Base-by-base conservation (phyloP, 2,888 invertebrate species). In the Zaprionus lineosus region DNA sequence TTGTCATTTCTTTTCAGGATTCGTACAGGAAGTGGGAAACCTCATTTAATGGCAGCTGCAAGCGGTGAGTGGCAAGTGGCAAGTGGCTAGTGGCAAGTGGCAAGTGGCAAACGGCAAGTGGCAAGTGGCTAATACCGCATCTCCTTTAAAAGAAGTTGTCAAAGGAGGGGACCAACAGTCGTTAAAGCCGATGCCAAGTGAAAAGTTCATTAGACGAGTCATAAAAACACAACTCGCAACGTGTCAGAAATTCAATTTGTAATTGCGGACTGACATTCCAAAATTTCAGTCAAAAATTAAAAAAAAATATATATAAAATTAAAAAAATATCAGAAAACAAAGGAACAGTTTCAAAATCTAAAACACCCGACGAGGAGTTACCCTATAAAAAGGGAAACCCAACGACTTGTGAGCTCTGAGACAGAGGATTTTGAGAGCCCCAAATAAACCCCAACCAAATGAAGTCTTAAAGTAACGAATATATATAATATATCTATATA, bases 241-340 rank as follows among this genome's bases (percentile, higher is more conserved):
- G 81, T 86, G 78, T 84, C 65, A 76, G 86, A 79, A 79, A 84
- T 84, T 79, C 81, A 77, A 83, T 77, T 85, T 74, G 77, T 76
- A 84, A 77, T 73, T 68, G 69, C 58, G 50, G 59, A 67, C 76
- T 71, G 47, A n/a, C 59, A 48, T 55, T 58, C 19, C 29, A 24
- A 47, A 64, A 51, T 33, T 39, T 64, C 44, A 5, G 43, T 31
- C 12, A 34, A 21, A 19, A 12, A n/a, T n/a, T n/a, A n/a, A 29
- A n/a, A 28, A 40, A 31, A 26, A 14, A 18, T 8, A 19, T n/a
- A 12, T 29, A 29, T 6, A 18, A 9, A 18, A 39, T 11, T 3
- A 7, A 15, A 37, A 9, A 28, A 2, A n/a, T 9, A n/a, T n/a
- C n/a, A n/a, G n/a, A 36, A 41, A 28, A 5, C 14, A 24, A 41